Conservation (phyloP, 2,888 invertebrate genomes). For the Pinctada fucata region DNA sequence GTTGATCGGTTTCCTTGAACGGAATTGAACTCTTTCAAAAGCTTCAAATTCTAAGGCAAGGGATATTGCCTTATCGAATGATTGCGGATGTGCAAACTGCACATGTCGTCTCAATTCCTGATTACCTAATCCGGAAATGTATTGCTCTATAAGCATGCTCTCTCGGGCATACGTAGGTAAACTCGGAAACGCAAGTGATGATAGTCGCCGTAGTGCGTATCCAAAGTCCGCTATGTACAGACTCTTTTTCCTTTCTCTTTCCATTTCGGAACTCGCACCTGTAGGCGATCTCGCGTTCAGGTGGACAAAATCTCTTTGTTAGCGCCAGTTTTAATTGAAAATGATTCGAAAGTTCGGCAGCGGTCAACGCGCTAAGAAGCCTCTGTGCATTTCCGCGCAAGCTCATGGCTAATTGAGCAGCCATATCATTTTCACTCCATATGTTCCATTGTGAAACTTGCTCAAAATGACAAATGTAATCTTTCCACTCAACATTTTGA, state of each 20-base stretch:
- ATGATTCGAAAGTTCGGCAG: constrained; percentile 7
- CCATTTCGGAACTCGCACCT: constrained; percentile 32
- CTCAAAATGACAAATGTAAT: constrained; percentile 8
- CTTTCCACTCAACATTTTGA: background rate
- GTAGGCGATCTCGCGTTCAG: constrained; percentile 6
- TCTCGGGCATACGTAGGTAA: constrained; percentile 17
- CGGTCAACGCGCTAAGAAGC: background rate
- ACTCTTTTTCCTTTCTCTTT: constrained; percentile 17
- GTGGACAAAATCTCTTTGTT: constrained; percentile 1
- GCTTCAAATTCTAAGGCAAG: background rate
- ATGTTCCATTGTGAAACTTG: background rate
- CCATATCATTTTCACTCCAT: background rate
- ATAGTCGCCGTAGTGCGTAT: constrained; percentile 21
- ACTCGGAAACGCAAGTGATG: constrained; percentile 20
- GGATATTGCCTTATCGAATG: constrained; percentile 6
- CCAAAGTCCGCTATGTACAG: constrained; percentile 31
- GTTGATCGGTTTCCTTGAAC: background rate
- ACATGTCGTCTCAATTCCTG: constrained; percentile 34
- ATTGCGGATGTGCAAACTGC: constrained; percentile 18
- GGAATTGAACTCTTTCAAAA: background rate
- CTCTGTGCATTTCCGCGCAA: constrained; percentile 14
- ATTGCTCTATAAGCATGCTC: constrained; percentile 24
- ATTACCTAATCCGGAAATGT: constrained; percentile 24
- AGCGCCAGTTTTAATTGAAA: background rate
- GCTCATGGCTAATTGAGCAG: background rate